These are phyloP conservation scores for Diglossa cyanea DNA, from an alignment of 2,797 vertebrate species.

Conservation along the genomic window DNA sequence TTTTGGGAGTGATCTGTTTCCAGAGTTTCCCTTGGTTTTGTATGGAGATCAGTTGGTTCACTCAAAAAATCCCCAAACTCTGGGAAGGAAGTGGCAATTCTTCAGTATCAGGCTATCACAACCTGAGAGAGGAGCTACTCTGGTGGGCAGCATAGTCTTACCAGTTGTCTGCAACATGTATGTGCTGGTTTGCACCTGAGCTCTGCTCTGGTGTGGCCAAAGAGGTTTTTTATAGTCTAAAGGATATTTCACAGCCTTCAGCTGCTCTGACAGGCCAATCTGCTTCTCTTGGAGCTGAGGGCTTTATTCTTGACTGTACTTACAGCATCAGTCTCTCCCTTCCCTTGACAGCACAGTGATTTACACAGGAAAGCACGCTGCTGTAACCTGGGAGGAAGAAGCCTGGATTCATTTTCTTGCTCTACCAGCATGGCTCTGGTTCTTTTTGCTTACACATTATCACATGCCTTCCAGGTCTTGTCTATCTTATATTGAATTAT, in stretches of 20 bases:
- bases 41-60: neutral
- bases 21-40: neutral
- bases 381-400: neutral
- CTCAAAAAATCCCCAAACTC: neutral
- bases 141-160: neutral
- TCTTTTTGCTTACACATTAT: neutral
- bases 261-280: neutral
- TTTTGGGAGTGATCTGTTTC: neutral
- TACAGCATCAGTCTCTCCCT: neutral
- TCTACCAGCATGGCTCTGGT: neutral
- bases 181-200: neutral
- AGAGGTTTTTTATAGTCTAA: neutral
- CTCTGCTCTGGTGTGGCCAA: neutral
- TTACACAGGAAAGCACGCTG: neutral
- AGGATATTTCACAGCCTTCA: neutral
- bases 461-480: conserved; percentile 1
- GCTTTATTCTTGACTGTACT: neutral
- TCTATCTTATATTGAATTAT: neutral
- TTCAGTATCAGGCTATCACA: neutral
- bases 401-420: neutral
- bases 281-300: neutral
- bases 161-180: accelerated
- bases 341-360: neutral
- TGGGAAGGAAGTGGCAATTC: neutral
- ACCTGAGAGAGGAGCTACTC: neutral